phyloP scores from a whole-genome alignment of 23 tunicate genomes.

The Clavelina lepadiformis region DNA sequence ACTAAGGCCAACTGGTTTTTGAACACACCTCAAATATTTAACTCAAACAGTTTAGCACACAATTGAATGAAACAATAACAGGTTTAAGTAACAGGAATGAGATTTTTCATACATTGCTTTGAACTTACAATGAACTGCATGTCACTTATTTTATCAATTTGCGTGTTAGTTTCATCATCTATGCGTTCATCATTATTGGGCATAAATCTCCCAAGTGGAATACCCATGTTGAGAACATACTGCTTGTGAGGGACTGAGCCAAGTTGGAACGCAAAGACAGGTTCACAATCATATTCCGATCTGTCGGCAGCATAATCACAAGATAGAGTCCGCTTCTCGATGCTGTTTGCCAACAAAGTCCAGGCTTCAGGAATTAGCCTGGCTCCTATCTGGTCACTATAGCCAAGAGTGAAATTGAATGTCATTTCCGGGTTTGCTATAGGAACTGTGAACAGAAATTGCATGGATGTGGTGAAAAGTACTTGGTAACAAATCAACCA shows the following conservation, averaged over 20 bases:
- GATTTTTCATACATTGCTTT: background rate
- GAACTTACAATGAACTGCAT: slow-evolving; percentile 36
- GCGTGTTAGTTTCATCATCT: background rate
- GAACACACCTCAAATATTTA: too few species aligned
- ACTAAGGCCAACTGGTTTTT: too few species aligned
- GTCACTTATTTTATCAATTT: slow-evolving; percentile 24
- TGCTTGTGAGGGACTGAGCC: slow-evolving; percentile 81
- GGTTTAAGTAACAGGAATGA: too few species aligned
- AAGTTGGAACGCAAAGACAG: slow-evolving; percentile 54
- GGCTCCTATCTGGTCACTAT: slow-evolving; percentile 19
- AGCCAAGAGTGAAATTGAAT: slow-evolving; percentile 46
- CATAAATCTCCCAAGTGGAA: slow-evolving; percentile 25
- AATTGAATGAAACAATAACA: too few species aligned
- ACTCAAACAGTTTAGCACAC: too few species aligned
- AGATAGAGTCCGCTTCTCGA: slow-evolving; percentile 36
- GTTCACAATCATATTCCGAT: slow-evolving; percentile 72
- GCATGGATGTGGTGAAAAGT: background rate
- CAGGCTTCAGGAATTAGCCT: slow-evolving; percentile 24
- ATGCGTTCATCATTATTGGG: too few species aligned
- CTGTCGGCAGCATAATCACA: slow-evolving; percentile 48
- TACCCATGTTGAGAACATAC: slow-evolving; percentile 55
- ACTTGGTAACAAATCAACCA: slow-evolving; percentile 4
- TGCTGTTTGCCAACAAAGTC: slow-evolving; percentile 34
- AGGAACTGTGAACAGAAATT: background rate
- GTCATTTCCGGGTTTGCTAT: slow-evolving; percentile 9